A percentile compares a stretch with the other conserved stretches of the same genome.
Evolutionary conservation across 2,113 vertebrate genomes (phyloP).

Genomic region (Canis aureus): DNA sequence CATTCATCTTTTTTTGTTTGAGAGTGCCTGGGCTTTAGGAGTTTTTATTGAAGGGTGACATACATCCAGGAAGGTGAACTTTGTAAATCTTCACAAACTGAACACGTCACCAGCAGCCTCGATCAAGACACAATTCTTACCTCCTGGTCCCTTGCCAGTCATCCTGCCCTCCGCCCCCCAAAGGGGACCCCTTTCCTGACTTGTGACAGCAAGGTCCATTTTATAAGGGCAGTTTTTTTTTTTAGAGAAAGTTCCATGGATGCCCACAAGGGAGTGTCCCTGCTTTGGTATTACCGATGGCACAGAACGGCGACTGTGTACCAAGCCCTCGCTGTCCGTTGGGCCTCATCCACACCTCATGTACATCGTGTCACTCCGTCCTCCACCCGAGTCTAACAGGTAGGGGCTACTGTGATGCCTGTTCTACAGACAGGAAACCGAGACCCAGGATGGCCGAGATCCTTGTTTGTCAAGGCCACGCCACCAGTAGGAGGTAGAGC

Average conservation of each 20-base stretch:
- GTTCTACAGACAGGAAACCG: not conserved
- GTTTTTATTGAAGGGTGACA: not conserved
- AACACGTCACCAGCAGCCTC: not conserved
- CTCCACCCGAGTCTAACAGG: not conserved
- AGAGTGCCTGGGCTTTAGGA: not conserved
- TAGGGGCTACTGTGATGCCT: accelerated
- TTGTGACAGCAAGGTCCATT: not conserved
- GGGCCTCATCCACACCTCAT: accelerated
- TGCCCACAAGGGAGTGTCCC: not conserved
- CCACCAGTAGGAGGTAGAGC: accelerated
- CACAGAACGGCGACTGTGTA: accelerated
- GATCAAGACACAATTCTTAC: accelerated
- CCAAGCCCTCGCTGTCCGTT: not conserved
- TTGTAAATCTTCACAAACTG: not conserved
- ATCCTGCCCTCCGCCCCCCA: not conserved
- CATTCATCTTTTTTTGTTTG: not conserved
- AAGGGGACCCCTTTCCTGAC: not conserved
- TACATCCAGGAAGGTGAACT: not conserved
- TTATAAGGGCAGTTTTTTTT: not conserved
- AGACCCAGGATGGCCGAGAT: not conserved
- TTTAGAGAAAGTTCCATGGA: not conserved
- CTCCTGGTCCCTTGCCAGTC: not conserved
- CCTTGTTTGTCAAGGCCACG: not conserved
- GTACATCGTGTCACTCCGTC: accelerated
- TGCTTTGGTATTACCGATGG: accelerated